These are phyloP conservation scores for Eospalax fontanierii DNA, from an alignment of 2,797 vertebrate genomes.

Conservation along the genomic window DNA sequence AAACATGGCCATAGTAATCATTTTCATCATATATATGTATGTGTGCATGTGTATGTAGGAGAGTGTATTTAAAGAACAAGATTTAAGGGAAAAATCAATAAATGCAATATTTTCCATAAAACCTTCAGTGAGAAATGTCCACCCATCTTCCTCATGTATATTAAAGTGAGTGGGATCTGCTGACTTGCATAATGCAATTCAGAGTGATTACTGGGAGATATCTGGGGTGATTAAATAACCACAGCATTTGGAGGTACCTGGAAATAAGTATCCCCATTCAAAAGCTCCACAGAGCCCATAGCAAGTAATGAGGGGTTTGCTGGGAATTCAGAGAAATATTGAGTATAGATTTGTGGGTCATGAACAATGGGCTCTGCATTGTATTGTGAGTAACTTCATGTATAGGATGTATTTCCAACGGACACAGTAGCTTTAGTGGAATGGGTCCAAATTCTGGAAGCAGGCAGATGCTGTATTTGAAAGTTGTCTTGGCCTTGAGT, in stretches of 20 bases:
- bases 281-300: constrained; percentile 57
- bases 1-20: constrained; percentile 86
- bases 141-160: constrained; percentile 89
- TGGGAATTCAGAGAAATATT: neutral
- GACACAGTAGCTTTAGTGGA: no score
- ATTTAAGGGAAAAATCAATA: constrained; percentile 87
- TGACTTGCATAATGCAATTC: constrained; percentile 87
- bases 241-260: constrained; percentile 84
- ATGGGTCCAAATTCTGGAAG: neutral
- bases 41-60: neutral
- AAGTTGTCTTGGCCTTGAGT: neutral
- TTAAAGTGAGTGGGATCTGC: constrained; percentile 88
- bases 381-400: neutral
- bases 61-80: constrained; percentile 84
- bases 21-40: constrained; percentile 75
- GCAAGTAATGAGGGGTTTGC: constrained; percentile 66
- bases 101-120: constrained; percentile 88
- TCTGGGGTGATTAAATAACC: constrained; percentile 88
- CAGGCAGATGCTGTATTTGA: neutral
- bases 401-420: neutral
- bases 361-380: neutral
- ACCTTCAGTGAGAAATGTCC: constrained; percentile 87
- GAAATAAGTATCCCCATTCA: constrained; percentile 85
- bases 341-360: neutral
- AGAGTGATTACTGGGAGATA: constrained; percentile 86